Evolutionary conservation across 2,113 vertebrate species (phyloP).

Genomic region (Symphodus melops): DNA sequence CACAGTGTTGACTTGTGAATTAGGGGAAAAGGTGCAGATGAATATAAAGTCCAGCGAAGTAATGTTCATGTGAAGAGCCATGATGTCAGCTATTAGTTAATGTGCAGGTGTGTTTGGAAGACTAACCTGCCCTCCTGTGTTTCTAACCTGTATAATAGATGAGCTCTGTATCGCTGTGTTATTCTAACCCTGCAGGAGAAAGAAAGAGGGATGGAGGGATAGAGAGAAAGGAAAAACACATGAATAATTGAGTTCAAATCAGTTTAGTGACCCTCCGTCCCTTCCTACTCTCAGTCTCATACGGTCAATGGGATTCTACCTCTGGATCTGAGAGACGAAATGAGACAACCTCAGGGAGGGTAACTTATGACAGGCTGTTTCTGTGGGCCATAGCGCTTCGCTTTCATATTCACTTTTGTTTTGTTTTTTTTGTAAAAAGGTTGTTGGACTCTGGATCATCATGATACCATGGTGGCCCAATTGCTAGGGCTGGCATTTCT

Average conservation of each 20-base stretch:
- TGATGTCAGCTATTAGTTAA: slow-evolving; percentile 27
- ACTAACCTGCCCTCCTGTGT: slow-evolving; percentile 37
- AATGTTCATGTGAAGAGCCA: slow-evolving; percentile 8
- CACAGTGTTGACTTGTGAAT: not conserved
- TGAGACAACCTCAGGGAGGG: not conserved
- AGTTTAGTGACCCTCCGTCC: slow-evolving; percentile 56
- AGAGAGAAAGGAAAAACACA: slow-evolving; percentile 60
- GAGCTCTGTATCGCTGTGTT: slow-evolving; percentile 62
- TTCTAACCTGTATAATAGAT: slow-evolving; percentile 72
- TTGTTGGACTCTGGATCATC: slow-evolving; percentile 63
- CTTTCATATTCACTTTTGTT: slow-evolving; percentile 3
- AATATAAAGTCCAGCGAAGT: not conserved
- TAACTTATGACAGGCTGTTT: not conserved
- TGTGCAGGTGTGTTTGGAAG: slow-evolving; percentile 43
- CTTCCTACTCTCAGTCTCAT: slow-evolving; percentile 68
- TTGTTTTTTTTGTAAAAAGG: slow-evolving; percentile 21
- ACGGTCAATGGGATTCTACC: slow-evolving; percentile 52
- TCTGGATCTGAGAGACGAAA: not conserved
- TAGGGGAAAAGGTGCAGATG: not conserved
- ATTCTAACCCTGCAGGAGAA: slow-evolving; percentile 66
- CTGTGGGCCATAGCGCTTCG: not conserved
- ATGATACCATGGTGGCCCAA: slow-evolving; percentile 79
- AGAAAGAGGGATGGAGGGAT: slow-evolving; percentile 54
- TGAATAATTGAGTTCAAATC: slow-evolving; percentile 75
- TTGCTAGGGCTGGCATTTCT: slow-evolving; percentile 65